Evolutionary conservation across 2,113 vertebrate species (phyloP), one percentile per base, ranked within the genome.

Genomic region (Nothocercus julius): DNA sequence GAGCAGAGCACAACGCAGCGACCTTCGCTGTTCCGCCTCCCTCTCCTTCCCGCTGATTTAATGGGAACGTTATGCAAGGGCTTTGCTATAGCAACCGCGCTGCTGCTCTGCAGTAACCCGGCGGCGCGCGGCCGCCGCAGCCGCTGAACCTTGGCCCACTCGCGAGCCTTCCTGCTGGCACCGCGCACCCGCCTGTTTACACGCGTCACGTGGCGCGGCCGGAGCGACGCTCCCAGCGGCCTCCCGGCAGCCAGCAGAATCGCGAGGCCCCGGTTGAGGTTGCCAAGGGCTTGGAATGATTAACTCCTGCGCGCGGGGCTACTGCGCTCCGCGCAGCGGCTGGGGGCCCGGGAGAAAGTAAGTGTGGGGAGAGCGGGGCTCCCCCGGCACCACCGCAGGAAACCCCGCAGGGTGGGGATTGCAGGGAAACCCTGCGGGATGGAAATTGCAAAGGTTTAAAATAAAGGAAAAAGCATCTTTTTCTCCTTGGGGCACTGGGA

Each of bases 131-230:
- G 53, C 53, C 84, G 75, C 96, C 83, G 97, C 97, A 58, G 80
- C 21, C 78, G 25, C 44, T 97, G 97, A 98, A 98, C 98, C 98
- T 97, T 98, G 97, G 97, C 97, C 98, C 98, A 98, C 92, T 98
- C 87, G 94, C 44, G 85, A 59, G 92, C 82, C 80, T 85, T 96
- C 90, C 82, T 63, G 79, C 95, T 79, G 74, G 77, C 93, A 79
- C 84, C 32, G 56, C 45, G 47, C 69, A 67, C 81, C 32, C 38
- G 68, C 76, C 94, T 96, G 94, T 93, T 96, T 85, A 94, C 81
- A 32, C 69, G 13, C 28, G 87, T 95, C 94, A 83, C 93, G 74
- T 85, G 91, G 86, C 7, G 40, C 68, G 87, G 66, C 9, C 6
- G 79, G 36, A 32, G 85, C 58, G 92, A 90, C 19, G 47, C 20